Evolutionary conservation across 23 tunicate species (phyloP).

Genomic region (Ciona savignyi): DNA sequence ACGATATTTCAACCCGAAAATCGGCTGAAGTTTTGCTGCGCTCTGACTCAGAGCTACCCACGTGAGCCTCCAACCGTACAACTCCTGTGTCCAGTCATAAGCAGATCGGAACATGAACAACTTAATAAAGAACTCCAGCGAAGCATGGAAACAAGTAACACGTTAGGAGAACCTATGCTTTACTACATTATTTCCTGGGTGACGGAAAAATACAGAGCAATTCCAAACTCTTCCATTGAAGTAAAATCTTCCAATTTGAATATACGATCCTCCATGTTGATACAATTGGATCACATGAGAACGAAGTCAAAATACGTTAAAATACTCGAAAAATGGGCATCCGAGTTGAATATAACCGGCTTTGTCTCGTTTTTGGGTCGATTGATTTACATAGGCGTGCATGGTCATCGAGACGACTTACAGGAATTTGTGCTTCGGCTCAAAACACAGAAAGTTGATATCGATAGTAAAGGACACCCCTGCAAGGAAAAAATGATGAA

Average conservation of each 20-base stretch:
- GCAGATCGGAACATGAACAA: background rate
- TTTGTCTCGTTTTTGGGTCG: conserved; percentile 16
- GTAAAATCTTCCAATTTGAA: too few species aligned
- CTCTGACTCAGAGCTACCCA: conserved; percentile 26
- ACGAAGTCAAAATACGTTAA: conserved; percentile 20
- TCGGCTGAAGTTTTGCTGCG: conserved; percentile 5
- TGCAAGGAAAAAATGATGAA: conserved; percentile 70
- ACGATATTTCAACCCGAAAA: background rate
- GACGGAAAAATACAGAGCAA: background rate
- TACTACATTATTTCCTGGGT: conserved; percentile 16
- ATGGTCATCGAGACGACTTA: conserved; percentile 5
- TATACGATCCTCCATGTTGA: conserved; percentile 3
- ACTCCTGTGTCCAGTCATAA: conserved; percentile 3
- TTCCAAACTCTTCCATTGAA: background rate
- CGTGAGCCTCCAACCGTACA: conserved; percentile 23
- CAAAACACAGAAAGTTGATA: conserved; percentile 42
- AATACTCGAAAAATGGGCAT: conserved; percentile 14
- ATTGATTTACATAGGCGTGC: conserved; percentile 24
- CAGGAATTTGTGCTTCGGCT: conserved; percentile 20
- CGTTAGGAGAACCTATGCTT: conserved; percentile 29
- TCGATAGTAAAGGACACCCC: conserved; percentile 39
- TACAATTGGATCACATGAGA: conserved; percentile 63
- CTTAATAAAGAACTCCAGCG: background rate
- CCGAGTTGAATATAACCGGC: conserved; percentile 14
- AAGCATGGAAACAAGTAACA: background rate